Percentiles rank a stretch among this genome's conserved stretches.
phyloP scores from a whole-genome alignment of 2,888 invertebrate species.

The Archips crataeganus region DNA sequence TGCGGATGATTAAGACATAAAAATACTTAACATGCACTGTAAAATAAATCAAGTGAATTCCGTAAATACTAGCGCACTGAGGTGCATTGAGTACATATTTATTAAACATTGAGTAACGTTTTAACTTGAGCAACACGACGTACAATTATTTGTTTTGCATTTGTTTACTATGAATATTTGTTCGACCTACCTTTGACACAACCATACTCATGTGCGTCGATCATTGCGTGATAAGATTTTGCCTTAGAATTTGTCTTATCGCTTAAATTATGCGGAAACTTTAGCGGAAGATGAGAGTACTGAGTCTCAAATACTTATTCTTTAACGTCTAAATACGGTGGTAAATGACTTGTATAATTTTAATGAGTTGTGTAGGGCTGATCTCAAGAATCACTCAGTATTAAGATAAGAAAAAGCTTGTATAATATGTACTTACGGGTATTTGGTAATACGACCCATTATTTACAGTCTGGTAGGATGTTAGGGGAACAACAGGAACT shows the following conservation, averaged over 20 bases:
- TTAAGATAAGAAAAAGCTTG: not conserved
- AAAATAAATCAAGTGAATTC: conserved; percentile 17
- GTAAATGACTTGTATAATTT: too few relatives aligned
- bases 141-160: conserved; percentile 63
- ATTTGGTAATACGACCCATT: conserved; percentile 96
- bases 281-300: too few relatives aligned
- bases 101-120: conserved; percentile 54
- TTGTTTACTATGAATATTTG: conserved; percentile 53
- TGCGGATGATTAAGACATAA: conserved; percentile 22
- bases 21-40: conserved; percentile 17
- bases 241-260: not conserved
- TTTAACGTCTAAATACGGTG: too few relatives aligned
- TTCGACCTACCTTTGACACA: conserved; percentile 63
- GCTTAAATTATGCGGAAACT: too few relatives aligned
- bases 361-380: too few relatives aligned
- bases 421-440: conserved; percentile 89
- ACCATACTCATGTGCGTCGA: conserved; percentile 57
- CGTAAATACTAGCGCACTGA: conserved; percentile 19
- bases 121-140: conserved; percentile 51
- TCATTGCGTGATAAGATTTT: not conserved
- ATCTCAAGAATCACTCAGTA: too few relatives aligned
- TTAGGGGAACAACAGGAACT: conserved; percentile 94
- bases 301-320: too few relatives aligned
- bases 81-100: conserved; percentile 43
- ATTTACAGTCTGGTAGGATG: conserved; percentile 93